Evolutionary conservation across 2,797 vertebrate genomes (phyloP), one percentile per base, ranked within the genome.

Genomic region (Hyperoplus lanceolatus): DNA sequence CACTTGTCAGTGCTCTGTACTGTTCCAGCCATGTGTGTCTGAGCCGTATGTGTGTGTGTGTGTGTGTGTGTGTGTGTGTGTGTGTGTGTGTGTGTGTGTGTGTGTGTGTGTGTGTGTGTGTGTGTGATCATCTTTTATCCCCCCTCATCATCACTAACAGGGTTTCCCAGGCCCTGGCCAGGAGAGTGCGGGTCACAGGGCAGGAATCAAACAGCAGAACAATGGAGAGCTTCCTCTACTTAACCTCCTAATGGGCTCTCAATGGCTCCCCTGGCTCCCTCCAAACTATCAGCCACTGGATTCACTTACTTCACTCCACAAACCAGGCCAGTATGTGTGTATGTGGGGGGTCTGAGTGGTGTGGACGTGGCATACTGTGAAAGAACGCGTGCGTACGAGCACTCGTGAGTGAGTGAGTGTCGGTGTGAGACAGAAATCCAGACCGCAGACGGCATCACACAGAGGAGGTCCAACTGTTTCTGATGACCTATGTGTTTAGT

Each of bases 201-300:
- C 92, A 92, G 91, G 88, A 95, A 94, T 92, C 91, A 92, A 93
- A 90, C 91, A 86, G 90, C 88, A 90, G 92, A 95, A 94, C 93
- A 95, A 95, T 93, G 90, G 93, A 93, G 92, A 88, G 90, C 86
- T 94, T 94, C 93, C 94, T 91, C 89, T 83, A 93, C 93, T 95
- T 95, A 95, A 95, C 94, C 94, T 94, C 93, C 92, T 95, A 95
- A 96, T 96, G 94, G 93, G 90, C 87, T 92, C 91, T 90, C 90
- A 95, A 95, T 94, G 93, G 90, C 89, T 95, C 95, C 94, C 93
- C 90, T 90, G 94, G 84, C 93, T 93, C 94, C 85, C 75, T 86
- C 84, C 84, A 90, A 92, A 91, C 89, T 93, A 94, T 93, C 91
- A 91, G 90, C 92, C 88, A 90, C 90, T 90, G 92, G 93, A 94